Conservation (phyloP, 2,888 invertebrate species). For the Eristalis intricaria region DNA sequence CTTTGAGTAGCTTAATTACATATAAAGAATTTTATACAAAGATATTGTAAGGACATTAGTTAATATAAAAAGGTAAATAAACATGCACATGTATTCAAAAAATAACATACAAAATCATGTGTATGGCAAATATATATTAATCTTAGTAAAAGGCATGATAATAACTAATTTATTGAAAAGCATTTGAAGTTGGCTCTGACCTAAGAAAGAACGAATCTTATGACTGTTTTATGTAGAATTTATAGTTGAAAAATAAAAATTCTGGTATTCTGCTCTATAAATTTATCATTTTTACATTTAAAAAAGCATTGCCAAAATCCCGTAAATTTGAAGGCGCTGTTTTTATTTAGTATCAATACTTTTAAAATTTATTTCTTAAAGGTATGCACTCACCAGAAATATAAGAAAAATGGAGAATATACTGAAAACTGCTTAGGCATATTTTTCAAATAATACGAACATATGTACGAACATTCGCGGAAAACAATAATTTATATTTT, state of each 20-base stretch:
- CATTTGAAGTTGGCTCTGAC: conserved; percentile 6
- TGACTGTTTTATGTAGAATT: conserved; percentile 33
- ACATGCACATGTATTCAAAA: background rate
- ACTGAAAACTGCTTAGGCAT: background rate
- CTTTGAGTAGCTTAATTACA: conserved; percentile 73
- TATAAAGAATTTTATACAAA: conserved; percentile 64
- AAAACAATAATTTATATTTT: background rate
- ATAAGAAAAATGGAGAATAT: background rate
- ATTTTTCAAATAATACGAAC: background rate
- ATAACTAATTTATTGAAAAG: background rate
- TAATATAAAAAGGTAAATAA: conserved; percentile 6
- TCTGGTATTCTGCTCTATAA: background rate
- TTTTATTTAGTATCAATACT: no score
- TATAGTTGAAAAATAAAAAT: background rate
- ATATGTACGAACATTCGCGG: background rate
- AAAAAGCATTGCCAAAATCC: background rate
- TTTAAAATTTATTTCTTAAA: background rate
- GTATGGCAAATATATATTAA: background rate
- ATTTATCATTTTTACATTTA: background rate
- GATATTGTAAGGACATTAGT: conserved; percentile 33
- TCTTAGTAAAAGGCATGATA: background rate
- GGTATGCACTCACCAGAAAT: background rate
- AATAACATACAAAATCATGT: background rate
- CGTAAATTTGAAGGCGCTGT: no score
- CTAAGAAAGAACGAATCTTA: conserved; percentile 26